phyloP scores from a whole-genome alignment of 2,113 vertebrate genomes.

The Lophura nycthemera region DNA sequence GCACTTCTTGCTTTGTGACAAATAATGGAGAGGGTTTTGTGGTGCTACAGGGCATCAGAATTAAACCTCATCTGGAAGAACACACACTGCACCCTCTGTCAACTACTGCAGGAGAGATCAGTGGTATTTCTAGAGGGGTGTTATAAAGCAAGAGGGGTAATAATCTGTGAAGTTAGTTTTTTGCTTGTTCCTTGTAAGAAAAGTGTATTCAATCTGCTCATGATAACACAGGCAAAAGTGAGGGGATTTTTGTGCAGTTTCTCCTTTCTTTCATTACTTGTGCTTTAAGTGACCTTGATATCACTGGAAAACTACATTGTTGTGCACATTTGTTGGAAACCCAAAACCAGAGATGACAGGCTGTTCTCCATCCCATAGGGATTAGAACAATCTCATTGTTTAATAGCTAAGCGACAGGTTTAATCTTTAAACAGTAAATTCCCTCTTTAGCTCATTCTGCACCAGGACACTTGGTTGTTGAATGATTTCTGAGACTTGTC shows the following conservation, averaged over 20 bases:
- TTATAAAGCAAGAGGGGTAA: not conserved
- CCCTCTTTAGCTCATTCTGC: slow-evolving; percentile 53
- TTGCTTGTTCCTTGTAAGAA: not conserved
- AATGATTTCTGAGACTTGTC: slow-evolving; percentile 51
- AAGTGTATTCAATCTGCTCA: not conserved
- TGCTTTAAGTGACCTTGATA: not conserved
- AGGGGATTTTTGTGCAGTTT: not conserved
- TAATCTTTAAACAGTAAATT: slow-evolving; percentile 69
- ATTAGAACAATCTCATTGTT: slow-evolving; percentile 38
- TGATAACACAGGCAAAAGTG: not conserved
- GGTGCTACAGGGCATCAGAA: not conserved
- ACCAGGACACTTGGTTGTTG: not conserved
- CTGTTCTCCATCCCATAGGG: not conserved
- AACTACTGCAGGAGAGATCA: not conserved
- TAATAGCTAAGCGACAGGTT: slow-evolving; percentile 63
- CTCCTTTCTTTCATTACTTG: not conserved
- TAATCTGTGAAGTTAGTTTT: not conserved
- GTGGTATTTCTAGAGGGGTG: not conserved
- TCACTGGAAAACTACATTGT: not conserved
- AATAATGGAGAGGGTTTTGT: not conserved
- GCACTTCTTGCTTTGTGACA: not conserved
- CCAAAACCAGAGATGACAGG: not conserved
- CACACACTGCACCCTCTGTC: not conserved
- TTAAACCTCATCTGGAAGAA: not conserved
- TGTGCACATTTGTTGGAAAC: not conserved